Percentiles rank a stretch among this genome's conserved stretches.
Conservation (phyloP, 2,888 invertebrate genomes). For the Watsonalla binaria region DNA sequence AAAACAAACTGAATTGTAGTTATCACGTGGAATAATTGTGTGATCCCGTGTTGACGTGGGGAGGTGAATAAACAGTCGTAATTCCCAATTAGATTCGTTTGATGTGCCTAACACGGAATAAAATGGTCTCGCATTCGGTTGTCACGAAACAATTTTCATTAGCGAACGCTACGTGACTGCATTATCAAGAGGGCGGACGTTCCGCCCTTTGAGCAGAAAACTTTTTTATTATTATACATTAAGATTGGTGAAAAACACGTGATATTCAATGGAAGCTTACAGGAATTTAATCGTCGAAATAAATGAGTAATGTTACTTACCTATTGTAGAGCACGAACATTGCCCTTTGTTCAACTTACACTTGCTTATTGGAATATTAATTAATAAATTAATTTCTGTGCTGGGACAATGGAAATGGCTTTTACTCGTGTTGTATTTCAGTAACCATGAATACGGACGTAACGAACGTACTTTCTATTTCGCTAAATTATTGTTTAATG, state of each 20-base stretch:
- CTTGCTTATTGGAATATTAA: neutral
- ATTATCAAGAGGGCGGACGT: slow-evolving; percentile 52
- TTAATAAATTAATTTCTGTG: neutral
- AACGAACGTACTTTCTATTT: too few species aligned
- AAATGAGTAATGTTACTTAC: neutral
- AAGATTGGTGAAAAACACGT: slow-evolving; percentile 32
- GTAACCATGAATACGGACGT: neutral
- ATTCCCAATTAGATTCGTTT: slow-evolving; percentile 40
- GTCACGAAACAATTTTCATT: slow-evolving; percentile 73
- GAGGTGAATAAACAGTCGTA: slow-evolving; percentile 20
- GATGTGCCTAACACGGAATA: slow-evolving; percentile 54
- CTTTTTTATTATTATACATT: slow-evolving; percentile 45
- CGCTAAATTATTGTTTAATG: too few species aligned
- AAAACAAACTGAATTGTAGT: slow-evolving; percentile 1
- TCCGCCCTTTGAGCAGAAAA: slow-evolving; percentile 40
- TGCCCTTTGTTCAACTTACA: neutral
- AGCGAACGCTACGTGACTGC: slow-evolving; percentile 64
- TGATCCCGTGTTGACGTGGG: slow-evolving; percentile 9
- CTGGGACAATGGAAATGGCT: neutral
- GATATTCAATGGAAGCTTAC: slow-evolving; percentile 15
- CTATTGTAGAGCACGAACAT: neutral
- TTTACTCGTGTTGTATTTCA: neutral
- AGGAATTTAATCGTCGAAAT: neutral
- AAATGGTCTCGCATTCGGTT: slow-evolving; percentile 58
- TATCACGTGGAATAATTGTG: slow-evolving; percentile 6